phyloP scores from a whole-genome alignment of 2,888 invertebrate species.

The Athalia circularis region DNA sequence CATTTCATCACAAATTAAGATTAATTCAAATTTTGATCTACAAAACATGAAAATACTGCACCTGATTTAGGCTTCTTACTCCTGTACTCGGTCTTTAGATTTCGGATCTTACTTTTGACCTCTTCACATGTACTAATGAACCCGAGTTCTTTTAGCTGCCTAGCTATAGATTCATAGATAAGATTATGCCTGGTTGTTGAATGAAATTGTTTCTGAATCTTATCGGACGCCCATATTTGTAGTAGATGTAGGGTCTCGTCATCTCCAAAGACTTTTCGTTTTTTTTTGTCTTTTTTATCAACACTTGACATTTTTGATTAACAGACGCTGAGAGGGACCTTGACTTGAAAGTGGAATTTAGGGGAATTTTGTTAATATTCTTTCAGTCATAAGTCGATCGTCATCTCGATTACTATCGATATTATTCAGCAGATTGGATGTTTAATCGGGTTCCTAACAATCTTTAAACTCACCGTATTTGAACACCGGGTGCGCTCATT shows the following conservation, averaged over 20 bases:
- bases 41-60: neutral
- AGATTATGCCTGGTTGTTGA: neutral
- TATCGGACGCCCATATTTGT: neutral
- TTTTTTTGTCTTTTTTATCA: neutral
- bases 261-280: neutral
- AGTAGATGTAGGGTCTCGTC: neutral
- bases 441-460: neutral
- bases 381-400: too few species aligned
- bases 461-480: neutral
- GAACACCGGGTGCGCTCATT: neutral
- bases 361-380: too few species aligned
- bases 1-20: too few species aligned
- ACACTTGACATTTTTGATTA: neutral
- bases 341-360: neutral
- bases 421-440: neutral
- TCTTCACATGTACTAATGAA: neutral
- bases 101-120: neutral
- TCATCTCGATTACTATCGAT: neutral
- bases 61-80: neutral
- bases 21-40: neutral
- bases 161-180: neutral
- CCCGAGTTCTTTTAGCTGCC: neutral
- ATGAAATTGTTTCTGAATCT: neutral
- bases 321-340: too few species aligned
- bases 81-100: neutral